Evolutionary conservation across 2,797 vertebrate species (phyloP).

Genomic region (Tadarida brasiliensis): DNA sequence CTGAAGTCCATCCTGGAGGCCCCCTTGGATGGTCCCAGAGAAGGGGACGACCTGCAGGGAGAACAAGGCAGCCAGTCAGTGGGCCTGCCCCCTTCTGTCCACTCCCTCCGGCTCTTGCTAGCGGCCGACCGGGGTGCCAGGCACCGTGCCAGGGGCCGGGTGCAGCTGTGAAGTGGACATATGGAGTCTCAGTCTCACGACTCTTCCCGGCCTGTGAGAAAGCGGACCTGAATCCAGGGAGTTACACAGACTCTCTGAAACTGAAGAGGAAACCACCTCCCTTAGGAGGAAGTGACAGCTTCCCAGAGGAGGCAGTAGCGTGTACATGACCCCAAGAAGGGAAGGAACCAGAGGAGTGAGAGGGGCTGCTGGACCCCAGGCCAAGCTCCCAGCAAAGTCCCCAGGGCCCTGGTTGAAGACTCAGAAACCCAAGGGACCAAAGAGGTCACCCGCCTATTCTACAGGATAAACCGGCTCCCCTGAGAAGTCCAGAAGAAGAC

Average conservation of each 20-base stretch:
- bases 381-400: neutral
- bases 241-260: neutral
- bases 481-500: neutral
- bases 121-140: fast-evolving
- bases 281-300: too few species aligned
- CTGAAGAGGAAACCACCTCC: fast-evolving
- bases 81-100: neutral
- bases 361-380: neutral
- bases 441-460: neutral
- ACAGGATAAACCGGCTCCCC: neutral
- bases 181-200: neutral
- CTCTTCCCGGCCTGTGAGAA: neutral
- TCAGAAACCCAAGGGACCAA: neutral
- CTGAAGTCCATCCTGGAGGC: constrained; percentile 70
- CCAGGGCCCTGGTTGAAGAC: neutral
- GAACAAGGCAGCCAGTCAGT: neutral
- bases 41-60: constrained; percentile 69
- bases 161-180: neutral
- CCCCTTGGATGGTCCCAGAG: constrained; percentile 59
- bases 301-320: neutral
- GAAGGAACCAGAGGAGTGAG: neutral
- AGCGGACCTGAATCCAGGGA: fast-evolving
- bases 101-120: neutral
- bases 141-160: fast-evolving
- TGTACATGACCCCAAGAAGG: neutral